These are phyloP conservation scores for Tolmerus cingulatus DNA, from an alignment of 2,888 invertebrate genomes.

Conservation along the genomic window DNA sequence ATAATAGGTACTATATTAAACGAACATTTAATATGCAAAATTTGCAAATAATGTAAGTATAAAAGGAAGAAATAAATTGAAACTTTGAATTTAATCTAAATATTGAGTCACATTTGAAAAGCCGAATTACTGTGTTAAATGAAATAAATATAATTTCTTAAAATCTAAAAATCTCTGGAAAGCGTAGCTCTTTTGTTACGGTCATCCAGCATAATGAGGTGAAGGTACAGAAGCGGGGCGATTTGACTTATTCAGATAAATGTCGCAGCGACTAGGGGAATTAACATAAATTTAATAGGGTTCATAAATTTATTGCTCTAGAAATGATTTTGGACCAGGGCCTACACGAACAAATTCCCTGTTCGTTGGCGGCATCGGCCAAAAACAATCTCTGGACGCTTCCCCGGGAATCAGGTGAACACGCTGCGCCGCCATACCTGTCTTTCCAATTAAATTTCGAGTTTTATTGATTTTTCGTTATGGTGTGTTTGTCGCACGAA, in stretches of 20 bases:
- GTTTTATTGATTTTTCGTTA: conserved; percentile 37
- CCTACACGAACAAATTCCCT: background rate
- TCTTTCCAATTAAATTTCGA: conserved; percentile 41
- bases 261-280: background rate
- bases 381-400: background rate
- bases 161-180: background rate
- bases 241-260: background rate
- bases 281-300: conserved; percentile 24
- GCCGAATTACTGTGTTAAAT: background rate
- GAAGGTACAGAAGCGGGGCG: background rate
- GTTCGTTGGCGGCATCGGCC: background rate
- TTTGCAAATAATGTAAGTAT: no score
- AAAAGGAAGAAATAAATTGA: no score
- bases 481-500: conserved; percentile 34
- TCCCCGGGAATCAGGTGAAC: background rate
- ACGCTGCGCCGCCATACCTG: background rate
- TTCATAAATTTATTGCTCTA: conserved; percentile 30
- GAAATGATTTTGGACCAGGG: background rate
- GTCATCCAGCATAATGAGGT: background rate
- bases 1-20: no score
- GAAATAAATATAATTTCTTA: background rate
- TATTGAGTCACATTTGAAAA: background rate
- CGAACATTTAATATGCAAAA: no score
- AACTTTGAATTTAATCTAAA: no score
- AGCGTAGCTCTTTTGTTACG: background rate